Evolutionary conservation across 2,888 invertebrate species (phyloP), one percentile per base, ranked within the genome.

Genomic region (Plebejus argus): DNA sequence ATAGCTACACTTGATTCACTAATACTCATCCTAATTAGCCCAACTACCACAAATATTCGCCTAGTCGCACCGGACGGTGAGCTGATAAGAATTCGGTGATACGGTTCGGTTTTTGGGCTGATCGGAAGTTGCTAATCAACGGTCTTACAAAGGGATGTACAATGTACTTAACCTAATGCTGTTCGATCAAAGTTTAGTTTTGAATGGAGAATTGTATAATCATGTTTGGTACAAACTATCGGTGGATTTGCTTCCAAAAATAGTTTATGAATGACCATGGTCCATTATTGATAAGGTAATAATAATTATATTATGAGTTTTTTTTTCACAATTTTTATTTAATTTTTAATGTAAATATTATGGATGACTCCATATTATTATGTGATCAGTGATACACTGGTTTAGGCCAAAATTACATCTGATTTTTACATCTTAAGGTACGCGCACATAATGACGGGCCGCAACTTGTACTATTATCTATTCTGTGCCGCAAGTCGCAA

Each of bases 11-110:
- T 56, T 15, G n/a, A 4, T 18, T n/a, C 35, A 35, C 35, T 35
- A n/a, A 8, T 58, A 58, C 56, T 56, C 0, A 61, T 61, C 20
- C 20, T 58, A 23, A 58, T 61, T 0, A 61, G 58, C 58, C 39
- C 35, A 66, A n/a, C 45, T 28, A 23, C 23, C 23, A 20, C 3
- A 23, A 61, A 61, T 61, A 23, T 20, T 61, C 58, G 56, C n/a
- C 56, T 58, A 58, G 49, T 75, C 33, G 70, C 78, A 76, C 78
- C 81, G 83, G 83, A 83, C 74, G 78, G 80, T 83, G 82, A 84
- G 83, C n/a, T n/a, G n/a, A 85, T 81, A 85, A 85, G 87, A 89
- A 90, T 90, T 88, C 87, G 88, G 89, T 90, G 87, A 84, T 87
- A 86, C 86, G 89, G 86, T 87, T 86, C n/a, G n/a, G n/a, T n/a